Evolutionary conservation across 2,797 vertebrate species (phyloP).

Genomic region (Moxostoma hubbsi): DNA sequence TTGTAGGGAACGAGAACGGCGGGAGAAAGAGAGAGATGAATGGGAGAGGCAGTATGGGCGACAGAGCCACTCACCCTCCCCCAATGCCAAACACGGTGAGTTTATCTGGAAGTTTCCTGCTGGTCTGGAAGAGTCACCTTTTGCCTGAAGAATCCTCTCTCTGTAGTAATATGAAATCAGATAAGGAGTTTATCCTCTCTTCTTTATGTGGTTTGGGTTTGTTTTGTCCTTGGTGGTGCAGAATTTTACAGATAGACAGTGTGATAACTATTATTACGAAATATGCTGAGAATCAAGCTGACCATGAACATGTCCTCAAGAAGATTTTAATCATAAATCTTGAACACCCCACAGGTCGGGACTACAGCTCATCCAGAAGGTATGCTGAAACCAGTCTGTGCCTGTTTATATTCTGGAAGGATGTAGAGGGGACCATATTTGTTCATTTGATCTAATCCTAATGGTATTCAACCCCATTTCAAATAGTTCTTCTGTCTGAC

Average conservation of each 20-base stretch:
- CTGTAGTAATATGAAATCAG: background rate
- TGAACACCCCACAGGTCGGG: conserved; percentile 82
- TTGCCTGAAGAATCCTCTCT: background rate
- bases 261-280: background rate
- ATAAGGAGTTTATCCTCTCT: too few species aligned
- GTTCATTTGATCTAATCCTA: background rate
- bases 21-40: conserved; percentile 90
- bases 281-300: background rate
- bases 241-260: background rate
- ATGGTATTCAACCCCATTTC: background rate
- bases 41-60: conserved; percentile 91
- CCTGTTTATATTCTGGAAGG: background rate
- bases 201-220: background rate
- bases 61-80: conserved; percentile 88
- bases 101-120: background rate
- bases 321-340: conserved; percentile 52
- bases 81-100: conserved; percentile 81
- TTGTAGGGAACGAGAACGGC: conserved; percentile 86
- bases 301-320: background rate
- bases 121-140: background rate
- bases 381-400: conserved; percentile 66
- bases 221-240: background rate
- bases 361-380: conserved; percentile 86
- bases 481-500: background rate
- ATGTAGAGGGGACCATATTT: background rate